Base-by-base conservation (phyloP, 2,113 vertebrate species). In the Lophius piscatorius region DNA sequence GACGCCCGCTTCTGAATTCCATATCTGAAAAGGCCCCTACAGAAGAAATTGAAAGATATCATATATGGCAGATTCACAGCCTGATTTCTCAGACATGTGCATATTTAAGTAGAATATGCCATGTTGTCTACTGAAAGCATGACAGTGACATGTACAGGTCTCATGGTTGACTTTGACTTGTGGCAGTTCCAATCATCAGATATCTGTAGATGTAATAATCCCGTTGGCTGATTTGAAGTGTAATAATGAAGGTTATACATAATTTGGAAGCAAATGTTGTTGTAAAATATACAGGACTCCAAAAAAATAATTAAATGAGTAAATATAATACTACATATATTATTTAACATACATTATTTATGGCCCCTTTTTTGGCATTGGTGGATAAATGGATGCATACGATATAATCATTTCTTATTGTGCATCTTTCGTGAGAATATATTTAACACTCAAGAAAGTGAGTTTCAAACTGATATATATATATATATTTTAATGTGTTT, bases 31-130 rank as follows among this genome's bases (percentile, higher is more conserved):
- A 46, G 9, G 5, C 34, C 26, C 18, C 4, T 11, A 16, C 8
- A 12, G 4, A 45, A 1, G 6, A 6, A 20, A 54, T 35, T 42
- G 35, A 58, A 20, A 38, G 10, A 54, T 3, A 45, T 54, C 24
- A 16, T 33, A 9, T 6, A 26, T 28, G 26, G 22, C 58, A 60
- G 66, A 65, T 49, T 39, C 28, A 8, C 26, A 8, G 5, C 20
- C 12, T 23, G 31, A 36, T 31, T 13, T 20, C 16, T 50, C 38
- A 13, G 21, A 54, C 22, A 48, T n/a, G 17, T 58, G 21, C 21
- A 38, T 40, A 33, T 50, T 34, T 51, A 33, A 58, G 28, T 38
- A 2, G 34, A 50, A 45, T 49, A 18, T 52, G 52, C 26, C 47
- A 23, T 4, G 14, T 12, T 1, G 16, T 20, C 3, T 9, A 4